phyloP scores from a whole-genome alignment of 2,797 vertebrate species.

The Hemibagrus guttatus region DNA sequence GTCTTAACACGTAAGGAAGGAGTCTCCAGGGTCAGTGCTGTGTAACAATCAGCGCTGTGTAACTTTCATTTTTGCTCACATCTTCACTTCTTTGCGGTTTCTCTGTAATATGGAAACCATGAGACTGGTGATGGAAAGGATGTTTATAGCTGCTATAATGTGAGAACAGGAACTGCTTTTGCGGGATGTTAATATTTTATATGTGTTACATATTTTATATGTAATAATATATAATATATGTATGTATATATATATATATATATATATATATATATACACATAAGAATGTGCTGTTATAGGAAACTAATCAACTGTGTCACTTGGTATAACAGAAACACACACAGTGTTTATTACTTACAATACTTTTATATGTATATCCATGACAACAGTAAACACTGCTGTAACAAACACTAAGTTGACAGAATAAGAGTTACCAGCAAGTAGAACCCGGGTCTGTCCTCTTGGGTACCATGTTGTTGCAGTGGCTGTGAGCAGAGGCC shows the following conservation, averaged over 20 bases:
- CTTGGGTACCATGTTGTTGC: background rate
- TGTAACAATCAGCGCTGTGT: too few relatives aligned
- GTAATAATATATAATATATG: too few relatives aligned
- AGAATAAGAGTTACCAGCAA: background rate
- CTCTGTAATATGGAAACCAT: too few relatives aligned
- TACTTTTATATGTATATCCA: background rate
- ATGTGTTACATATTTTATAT: too few relatives aligned
- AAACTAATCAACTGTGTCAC: background rate
- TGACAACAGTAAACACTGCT: background rate
- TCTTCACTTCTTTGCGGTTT: too few relatives aligned
- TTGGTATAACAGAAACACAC: background rate
- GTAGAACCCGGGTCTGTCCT: background rate
- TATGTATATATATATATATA: background rate
- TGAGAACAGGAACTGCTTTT: background rate
- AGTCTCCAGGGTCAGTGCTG: constrained; percentile 7
- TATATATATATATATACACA: background rate
- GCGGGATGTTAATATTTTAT: too few relatives aligned
- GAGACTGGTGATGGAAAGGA: too few relatives aligned
- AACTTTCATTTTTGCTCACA: too few relatives aligned
- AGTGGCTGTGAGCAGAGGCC: constrained; percentile 17
- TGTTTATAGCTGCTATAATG: background rate
- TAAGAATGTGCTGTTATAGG: background rate
- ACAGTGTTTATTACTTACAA: background rate
- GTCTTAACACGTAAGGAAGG: background rate
- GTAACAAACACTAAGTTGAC: background rate